Conservation (phyloP, 1,140 invertebrate genomes). For the Glomeris maerens region DNA sequence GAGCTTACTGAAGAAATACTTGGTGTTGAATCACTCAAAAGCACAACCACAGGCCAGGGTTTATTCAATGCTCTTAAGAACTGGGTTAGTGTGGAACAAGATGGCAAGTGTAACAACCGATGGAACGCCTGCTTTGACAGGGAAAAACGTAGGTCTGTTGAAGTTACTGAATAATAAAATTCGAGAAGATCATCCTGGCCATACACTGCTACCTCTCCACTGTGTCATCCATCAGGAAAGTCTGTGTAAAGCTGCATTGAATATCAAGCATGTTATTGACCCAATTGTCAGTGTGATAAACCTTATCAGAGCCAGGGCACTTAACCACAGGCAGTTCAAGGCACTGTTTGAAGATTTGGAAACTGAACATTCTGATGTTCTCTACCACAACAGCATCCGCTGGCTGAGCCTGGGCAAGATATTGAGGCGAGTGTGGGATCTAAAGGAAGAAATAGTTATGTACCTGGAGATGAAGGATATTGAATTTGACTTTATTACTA, state of each 20-base stretch:
- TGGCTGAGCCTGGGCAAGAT: slow-evolving; percentile 24
- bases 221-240: slow-evolving; percentile 10
- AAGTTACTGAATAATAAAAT: slow-evolving; percentile 6
- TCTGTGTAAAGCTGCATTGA: slow-evolving; percentile 14
- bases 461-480: slow-evolving; percentile 17
- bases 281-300: slow-evolving; percentile 17
- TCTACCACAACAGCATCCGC: slow-evolving; percentile 22
- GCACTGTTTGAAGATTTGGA: slow-evolving; percentile 24
- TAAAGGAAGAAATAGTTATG: slow-evolving; percentile 19
- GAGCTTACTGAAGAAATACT: slow-evolving; percentile 9
- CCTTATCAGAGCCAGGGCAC: slow-evolving; percentile 23
- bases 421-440: slow-evolving; percentile 19
- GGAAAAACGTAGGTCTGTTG: slow-evolving; percentile 10
- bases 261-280: slow-evolving; percentile 11
- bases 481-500: background rate
- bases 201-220: slow-evolving; percentile 10
- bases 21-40: slow-evolving; percentile 6
- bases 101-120: slow-evolving; percentile 7
- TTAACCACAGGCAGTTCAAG: slow-evolving; percentile 25
- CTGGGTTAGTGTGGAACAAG: slow-evolving; percentile 2
- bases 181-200: slow-evolving; percentile 2
- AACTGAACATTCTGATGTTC: slow-evolving; percentile 22
- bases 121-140: slow-evolving; percentile 9
- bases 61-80: slow-evolving; percentile 10
- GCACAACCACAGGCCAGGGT: slow-evolving; percentile 4